These are phyloP conservation scores for Drosophila dunni DNA, from an alignment of 1,140 invertebrate genomes.

Conservation along the genomic window DNA sequence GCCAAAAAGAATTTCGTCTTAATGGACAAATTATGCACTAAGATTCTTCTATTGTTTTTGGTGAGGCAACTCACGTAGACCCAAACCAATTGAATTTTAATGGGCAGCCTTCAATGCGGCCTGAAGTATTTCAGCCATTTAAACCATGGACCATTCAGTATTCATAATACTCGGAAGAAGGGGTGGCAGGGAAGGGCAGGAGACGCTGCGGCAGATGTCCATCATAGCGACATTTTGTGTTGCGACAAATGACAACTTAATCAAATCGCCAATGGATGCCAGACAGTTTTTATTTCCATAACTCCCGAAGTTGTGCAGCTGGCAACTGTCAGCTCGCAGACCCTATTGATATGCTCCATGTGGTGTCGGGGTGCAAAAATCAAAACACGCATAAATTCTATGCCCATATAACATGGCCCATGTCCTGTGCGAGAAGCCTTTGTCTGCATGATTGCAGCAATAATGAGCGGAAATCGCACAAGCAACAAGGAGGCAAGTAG, in stretches of 20 bases:
- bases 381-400: constrained; percentile 75
- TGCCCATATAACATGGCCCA: constrained; percentile 20
- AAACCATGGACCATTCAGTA: constrained; percentile 3
- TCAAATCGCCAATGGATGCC: constrained; percentile 69
- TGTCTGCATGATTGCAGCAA: constrained; percentile 70
- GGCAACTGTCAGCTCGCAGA: background rate
- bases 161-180: background rate
- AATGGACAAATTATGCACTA: constrained; percentile 73
- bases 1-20: constrained; percentile 43
- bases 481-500: constrained; percentile 55
- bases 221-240: constrained; percentile 29
- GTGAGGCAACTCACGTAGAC: constrained; percentile 62
- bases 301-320: constrained; percentile 36
- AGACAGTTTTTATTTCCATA: constrained; percentile 64
- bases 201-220: constrained; percentile 34
- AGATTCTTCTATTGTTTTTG: constrained; percentile 32
- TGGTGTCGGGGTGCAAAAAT: constrained; percentile 67
- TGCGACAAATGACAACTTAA: constrained; percentile 74
- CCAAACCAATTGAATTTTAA: constrained; percentile 81
- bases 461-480: constrained; percentile 75
- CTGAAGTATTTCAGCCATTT: constrained; percentile 4
- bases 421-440: constrained; percentile 32
- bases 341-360: constrained; percentile 72
- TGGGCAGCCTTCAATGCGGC: constrained; percentile 25
- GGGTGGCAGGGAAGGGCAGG: constrained; percentile 3